These are phyloP conservation scores for Magallana gigas DNA, from an alignment of 1,140 invertebrate species.

Conservation along the genomic window DNA sequence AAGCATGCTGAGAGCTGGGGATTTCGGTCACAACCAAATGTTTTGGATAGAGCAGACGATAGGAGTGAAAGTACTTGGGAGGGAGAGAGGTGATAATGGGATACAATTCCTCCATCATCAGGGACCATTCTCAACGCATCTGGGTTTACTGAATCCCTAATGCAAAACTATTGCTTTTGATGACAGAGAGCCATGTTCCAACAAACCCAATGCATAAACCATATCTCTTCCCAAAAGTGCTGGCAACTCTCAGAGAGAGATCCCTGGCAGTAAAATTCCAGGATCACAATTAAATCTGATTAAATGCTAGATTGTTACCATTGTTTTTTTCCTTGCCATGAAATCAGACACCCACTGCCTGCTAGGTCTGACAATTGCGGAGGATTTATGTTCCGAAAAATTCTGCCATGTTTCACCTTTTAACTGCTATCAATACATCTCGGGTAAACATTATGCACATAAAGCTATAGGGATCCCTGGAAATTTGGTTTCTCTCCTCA, in stretches of 20 bases:
- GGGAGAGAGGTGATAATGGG: slow-evolving; percentile 2
- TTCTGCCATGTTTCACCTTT: slow-evolving; percentile 6
- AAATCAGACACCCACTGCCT: background rate
- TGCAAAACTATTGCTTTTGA: background rate
- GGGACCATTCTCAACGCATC: background rate
- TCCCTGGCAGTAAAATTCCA: background rate
- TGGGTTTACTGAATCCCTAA: background rate
- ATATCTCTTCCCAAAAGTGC: background rate
- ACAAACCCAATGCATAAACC: background rate
- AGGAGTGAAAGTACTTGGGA: background rate
- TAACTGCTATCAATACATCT: slow-evolving; percentile 25
- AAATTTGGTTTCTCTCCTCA: background rate
- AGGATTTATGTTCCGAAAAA: background rate
- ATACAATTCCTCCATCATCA: background rate
- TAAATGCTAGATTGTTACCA: background rate
- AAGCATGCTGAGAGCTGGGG: too few relatives aligned
- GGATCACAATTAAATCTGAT: background rate
- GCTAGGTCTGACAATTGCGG: background rate
- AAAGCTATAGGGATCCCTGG: background rate
- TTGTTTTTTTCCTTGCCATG: background rate
- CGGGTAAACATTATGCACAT: slow-evolving; percentile 10
- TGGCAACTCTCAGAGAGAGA: background rate
- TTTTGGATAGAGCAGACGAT: background rate
- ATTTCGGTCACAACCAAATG: background rate
- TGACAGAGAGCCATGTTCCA: background rate